phyloP scores from a whole-genome alignment of 2,888 invertebrate genomes.

The Thumatha senex region DNA sequence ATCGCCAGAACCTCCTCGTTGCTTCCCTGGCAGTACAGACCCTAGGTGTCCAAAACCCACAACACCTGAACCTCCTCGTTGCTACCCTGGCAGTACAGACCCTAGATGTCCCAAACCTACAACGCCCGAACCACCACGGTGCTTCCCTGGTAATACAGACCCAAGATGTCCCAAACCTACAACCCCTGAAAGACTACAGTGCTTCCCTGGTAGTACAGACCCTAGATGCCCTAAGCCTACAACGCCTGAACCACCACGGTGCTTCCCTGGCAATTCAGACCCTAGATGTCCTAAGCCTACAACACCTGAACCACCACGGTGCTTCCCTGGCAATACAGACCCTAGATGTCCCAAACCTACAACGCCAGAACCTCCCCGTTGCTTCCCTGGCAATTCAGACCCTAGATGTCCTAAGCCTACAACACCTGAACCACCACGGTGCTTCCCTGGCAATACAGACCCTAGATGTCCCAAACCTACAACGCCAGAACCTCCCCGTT shows the following conservation, averaged over 20 bases:
- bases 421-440: conserved; percentile 15
- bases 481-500: conserved; percentile 43
- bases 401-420: conserved; percentile 20
- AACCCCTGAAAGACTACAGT: conserved; percentile 43
- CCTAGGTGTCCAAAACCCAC: conserved; percentile 28
- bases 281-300: conserved; percentile 43
- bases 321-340: conserved; percentile 47
- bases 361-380: conserved; percentile 19
- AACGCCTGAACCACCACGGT: conserved; percentile 30
- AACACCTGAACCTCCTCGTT: conserved; percentile 28
- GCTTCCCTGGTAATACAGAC: conserved; percentile 38
- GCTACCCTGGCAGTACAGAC: conserved; percentile 28
- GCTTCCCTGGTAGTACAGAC: conserved; percentile 45
- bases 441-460: conserved; percentile 38
- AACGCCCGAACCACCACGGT: conserved; percentile 27
- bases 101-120: conserved; percentile 41
- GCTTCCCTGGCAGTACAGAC: conserved; percentile 39
- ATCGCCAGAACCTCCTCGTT: conserved; percentile 37
- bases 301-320: conserved; percentile 43
- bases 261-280: conserved; percentile 42
- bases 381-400: conserved; percentile 19
- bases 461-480: conserved; percentile 33
- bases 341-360: conserved; percentile 50
- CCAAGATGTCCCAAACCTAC: conserved; percentile 40
- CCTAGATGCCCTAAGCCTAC: conserved; percentile 41